Base-by-base conservation (phyloP, 2,888 invertebrate genomes). In the Leptinotarsa haldemani region DNA sequence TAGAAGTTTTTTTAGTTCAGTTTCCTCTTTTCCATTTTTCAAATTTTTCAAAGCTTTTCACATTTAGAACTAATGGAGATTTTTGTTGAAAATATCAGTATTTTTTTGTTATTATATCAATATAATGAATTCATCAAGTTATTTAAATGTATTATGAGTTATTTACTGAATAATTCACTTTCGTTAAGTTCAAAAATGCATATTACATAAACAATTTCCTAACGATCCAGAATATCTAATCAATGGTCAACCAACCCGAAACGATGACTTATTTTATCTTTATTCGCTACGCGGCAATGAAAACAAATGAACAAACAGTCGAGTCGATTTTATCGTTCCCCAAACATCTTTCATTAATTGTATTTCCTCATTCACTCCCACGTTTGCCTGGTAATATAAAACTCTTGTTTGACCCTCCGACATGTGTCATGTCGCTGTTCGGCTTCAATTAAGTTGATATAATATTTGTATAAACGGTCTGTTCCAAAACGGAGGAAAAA, bases 381-480 rank as follows among this genome's bases (percentile, higher is more conserved):
- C 61, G 30, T 61, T 61, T 61, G 61, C 61, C 68, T n/a, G 53
- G 68, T 68, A 68, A 68, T 58, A 56, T 68, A 56, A 69, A 53
- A 69, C 69, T 61, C 18, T 50, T 69, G 25, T 61, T 47, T 69
- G 20, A 46, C 48, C 69, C 61, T 61, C 65, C 65, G 65, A 65
- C 70, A 65, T 65, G 48, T 65, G 70, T 65, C 70, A 53, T 70
- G 65, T 70, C 65, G 22, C 65, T 53, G 65, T 70, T 70, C 66
- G 53, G 15, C 66, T 65, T 22, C 71, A 71, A 71, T 71, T 71
- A 71, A 47, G 66, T 58, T 56, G 46, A 66, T 66, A 65, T 61
- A 66, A 71, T 71, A 71, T 71, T 71, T 71, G 71, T 71, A 66
- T 61, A 61, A 25, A 48, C 61, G 58, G 61, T 47, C 61, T 69